Evolutionary conservation across 1,140 invertebrate species (phyloP).

Genomic region (Anoplophora glabripennis): DNA sequence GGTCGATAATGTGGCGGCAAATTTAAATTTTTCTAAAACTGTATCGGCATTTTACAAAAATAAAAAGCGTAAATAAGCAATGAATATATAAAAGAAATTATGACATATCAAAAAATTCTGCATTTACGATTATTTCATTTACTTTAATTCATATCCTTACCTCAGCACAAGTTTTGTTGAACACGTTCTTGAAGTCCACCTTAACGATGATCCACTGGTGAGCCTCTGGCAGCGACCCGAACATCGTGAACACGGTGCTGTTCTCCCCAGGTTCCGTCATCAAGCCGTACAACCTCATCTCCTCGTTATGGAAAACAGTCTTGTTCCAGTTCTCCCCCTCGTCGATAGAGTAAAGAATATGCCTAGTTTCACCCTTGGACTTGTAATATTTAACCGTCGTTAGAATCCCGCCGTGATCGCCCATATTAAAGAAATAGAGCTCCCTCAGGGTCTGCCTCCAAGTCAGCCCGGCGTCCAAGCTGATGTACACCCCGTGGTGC

Average conservation of each 20-base stretch:
- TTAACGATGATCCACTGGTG: constrained; percentile 89
- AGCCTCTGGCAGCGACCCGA: constrained; percentile 71
- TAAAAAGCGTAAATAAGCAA: background rate
- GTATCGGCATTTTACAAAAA: too few species aligned
- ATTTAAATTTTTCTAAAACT: too few species aligned
- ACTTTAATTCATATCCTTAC: constrained; percentile 16
- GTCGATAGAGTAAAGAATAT: constrained; percentile 80
- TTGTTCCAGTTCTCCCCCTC: constrained; percentile 79
- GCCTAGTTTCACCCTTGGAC: constrained; percentile 67
- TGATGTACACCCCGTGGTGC: constrained; percentile 77
- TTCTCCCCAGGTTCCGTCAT: constrained; percentile 92
- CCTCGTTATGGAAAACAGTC: constrained; percentile 66
- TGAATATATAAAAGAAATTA: too few species aligned
- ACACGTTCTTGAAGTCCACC: constrained; percentile 71
- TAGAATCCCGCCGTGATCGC: constrained; percentile 85
- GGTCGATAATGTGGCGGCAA: too few species aligned
- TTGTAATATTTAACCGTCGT: constrained; percentile 81
- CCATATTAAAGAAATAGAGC: constrained; percentile 84
- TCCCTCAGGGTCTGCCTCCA: constrained; percentile 79
- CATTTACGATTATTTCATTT: too few species aligned
- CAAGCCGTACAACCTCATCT: constrained; percentile 77
- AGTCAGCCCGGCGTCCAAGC: constrained; percentile 77
- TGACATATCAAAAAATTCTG: too few species aligned
- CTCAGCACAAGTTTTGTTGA: constrained; percentile 53
- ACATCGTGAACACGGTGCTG: constrained; percentile 87